These are phyloP conservation scores for Acleris sparsana DNA, from an alignment of 2,888 invertebrate genomes.

Conservation along the genomic window DNA sequence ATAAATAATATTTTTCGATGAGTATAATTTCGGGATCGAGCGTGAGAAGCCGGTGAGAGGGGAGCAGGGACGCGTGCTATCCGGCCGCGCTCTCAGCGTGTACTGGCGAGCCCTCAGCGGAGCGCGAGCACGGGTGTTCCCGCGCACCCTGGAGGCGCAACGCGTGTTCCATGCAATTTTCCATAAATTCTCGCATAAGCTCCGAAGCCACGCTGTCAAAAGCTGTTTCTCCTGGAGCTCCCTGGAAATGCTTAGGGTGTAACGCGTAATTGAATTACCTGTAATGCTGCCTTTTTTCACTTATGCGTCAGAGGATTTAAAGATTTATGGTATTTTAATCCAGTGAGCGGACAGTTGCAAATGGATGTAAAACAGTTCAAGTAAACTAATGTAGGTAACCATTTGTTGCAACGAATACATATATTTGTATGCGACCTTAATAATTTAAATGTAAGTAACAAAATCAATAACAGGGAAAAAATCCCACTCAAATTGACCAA, in stretches of 20 bases:
- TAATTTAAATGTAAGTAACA: too few species aligned
- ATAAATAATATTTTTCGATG: constrained; percentile 63
- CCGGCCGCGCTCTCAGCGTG: constrained; percentile 63
- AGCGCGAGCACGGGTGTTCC: constrained; percentile 76
- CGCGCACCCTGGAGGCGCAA: constrained; percentile 74
- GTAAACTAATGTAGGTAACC: too few species aligned
- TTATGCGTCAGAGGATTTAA: constrained; percentile 18
- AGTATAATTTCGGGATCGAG: constrained; percentile 68
- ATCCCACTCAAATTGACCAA: too few species aligned
- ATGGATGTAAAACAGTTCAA: not conserved
- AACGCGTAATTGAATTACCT: constrained; percentile 74
- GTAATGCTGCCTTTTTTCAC: constrained; percentile 51
- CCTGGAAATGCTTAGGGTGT: constrained; percentile 59
- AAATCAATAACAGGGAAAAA: too few species aligned
- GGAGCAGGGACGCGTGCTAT: constrained; percentile 59
- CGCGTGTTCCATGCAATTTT: constrained; percentile 79
- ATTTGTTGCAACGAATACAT: too few species aligned
- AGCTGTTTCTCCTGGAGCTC: constrained; percentile 73
- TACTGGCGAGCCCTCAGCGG: constrained; percentile 61
- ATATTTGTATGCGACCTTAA: too few species aligned
- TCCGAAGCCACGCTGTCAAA: constrained; percentile 78
- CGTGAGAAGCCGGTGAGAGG: constrained; percentile 51
- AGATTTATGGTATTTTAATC: constrained; percentile 7
- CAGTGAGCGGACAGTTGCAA: not conserved
- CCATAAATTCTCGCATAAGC: constrained; percentile 82